Evolutionary conservation across 2,113 vertebrate species (phyloP).

Genomic region (Anolis sagrei): DNA sequence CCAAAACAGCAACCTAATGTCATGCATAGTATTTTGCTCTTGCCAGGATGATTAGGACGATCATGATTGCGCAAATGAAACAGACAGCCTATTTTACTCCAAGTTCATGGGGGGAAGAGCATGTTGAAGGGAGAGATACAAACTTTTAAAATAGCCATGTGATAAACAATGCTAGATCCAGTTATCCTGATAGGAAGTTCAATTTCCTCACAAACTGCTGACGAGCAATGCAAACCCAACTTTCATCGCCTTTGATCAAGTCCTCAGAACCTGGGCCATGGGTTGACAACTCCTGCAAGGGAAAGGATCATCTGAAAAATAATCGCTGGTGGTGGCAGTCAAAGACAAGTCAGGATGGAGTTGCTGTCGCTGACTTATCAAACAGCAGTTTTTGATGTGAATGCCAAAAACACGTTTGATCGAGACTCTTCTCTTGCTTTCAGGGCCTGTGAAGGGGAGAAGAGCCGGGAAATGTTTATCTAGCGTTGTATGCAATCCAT

Average conservation of each 20-base stretch:
- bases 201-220: fast-evolving
- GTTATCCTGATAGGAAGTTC: not conserved
- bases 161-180: not conserved
- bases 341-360: constrained; percentile 29
- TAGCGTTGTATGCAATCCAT: not conserved
- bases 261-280: not conserved
- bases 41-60: not conserved
- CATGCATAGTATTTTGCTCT: not conserved
- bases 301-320: not conserved
- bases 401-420: not conserved
- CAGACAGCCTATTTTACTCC: not conserved
- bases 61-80: not conserved
- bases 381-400: not conserved
- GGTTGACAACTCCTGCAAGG: constrained; percentile 27
- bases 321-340: constrained; percentile 17
- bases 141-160: not conserved
- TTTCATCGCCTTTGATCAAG: constrained; percentile 11
- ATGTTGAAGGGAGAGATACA: not conserved
- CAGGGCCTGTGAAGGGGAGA: not conserved
- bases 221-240: not conserved
- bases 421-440: fast-evolving
- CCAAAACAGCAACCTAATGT: too few species aligned
- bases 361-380: not conserved
- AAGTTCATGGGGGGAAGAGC: not conserved
- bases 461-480: not conserved